Conservation (phyloP, 2,113 vertebrate genomes). For the Sula dactylatra region DNA sequence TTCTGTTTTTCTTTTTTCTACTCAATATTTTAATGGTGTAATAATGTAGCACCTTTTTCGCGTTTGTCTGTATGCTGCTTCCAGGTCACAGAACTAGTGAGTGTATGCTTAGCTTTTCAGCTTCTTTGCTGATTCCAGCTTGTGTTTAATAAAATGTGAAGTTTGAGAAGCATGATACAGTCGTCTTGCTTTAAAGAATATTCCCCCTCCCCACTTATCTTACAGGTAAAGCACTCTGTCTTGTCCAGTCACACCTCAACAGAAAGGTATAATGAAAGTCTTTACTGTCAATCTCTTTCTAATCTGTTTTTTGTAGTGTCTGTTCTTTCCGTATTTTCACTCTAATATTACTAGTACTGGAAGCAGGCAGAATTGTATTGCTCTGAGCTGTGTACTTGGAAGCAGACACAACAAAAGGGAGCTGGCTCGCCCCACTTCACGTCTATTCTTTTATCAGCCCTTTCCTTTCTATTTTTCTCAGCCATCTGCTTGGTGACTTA, state of each 20-base stretch:
- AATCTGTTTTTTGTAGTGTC: background rate
- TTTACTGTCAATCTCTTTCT: background rate
- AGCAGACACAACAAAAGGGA: background rate
- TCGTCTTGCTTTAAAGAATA: conserved; percentile 3
- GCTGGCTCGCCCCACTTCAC: background rate
- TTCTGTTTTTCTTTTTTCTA: background rate
- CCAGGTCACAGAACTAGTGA: background rate
- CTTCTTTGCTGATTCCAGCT: background rate
- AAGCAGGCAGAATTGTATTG: background rate
- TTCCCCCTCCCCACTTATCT: conserved; percentile 21
- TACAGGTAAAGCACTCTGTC: conserved; percentile 82
- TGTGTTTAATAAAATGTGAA: background rate
- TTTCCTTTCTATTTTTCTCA: background rate
- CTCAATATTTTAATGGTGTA: background rate
- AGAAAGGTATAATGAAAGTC: conserved; percentile 80
- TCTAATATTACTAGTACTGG: background rate
- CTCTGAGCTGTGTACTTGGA: background rate
- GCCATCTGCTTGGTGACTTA: background rate
- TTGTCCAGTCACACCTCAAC: conserved; percentile 76
- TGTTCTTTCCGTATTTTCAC: background rate
- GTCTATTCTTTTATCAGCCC: background rate
- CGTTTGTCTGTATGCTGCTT: background rate
- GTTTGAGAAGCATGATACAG: background rate
- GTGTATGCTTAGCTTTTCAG: background rate
- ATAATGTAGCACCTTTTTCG: background rate